A percentile compares a stretch with the other conserved stretches of the same genome.
These are phyloP conservation scores for Cassiopea xamachana DNA, from an alignment of 30 jellyfish, hydroid and myxozoan genomes.

Conservation along the genomic window DNA sequence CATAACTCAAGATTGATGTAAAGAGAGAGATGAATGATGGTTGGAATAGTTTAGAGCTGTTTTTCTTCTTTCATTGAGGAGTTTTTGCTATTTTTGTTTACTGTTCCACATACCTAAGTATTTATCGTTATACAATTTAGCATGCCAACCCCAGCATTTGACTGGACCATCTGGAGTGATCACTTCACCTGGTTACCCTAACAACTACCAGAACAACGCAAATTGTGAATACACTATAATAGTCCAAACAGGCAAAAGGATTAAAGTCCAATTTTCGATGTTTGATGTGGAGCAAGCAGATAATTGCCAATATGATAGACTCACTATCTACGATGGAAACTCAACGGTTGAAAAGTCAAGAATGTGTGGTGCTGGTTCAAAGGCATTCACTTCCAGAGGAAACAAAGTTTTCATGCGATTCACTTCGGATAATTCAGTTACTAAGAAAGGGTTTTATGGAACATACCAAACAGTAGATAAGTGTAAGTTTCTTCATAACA, in stretches of 20 bases:
- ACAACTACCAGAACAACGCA: background rate
- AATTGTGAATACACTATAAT: background rate
- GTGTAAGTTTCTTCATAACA: background rate
- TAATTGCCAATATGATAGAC: background rate
- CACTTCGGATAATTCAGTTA: constrained; percentile 1
- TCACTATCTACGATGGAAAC: background rate
- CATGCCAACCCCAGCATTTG: background rate
- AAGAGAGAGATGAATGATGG: too few relatives aligned
- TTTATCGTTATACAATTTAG: background rate
- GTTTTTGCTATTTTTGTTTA: too few relatives aligned
- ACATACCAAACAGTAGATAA: background rate
- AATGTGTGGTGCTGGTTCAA: constrained; percentile 3
- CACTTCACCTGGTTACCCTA: background rate
- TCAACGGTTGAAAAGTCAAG: background rate
- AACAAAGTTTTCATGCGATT: background rate
- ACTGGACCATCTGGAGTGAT: background rate
- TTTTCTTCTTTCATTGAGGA: too few relatives aligned
- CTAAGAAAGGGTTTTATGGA: background rate
- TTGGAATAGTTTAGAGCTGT: too few relatives aligned
- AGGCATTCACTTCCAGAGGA: background rate
- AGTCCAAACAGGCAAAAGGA: background rate
- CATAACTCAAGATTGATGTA: too few relatives aligned
- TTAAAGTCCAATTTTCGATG: background rate
- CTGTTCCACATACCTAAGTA: too few relatives aligned
- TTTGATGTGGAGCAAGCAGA: background rate